Evolutionary conservation across 2,797 vertebrate genomes (phyloP), one percentile per base, ranked within the genome.

Genomic region (Cynopterus sphinx): DNA sequence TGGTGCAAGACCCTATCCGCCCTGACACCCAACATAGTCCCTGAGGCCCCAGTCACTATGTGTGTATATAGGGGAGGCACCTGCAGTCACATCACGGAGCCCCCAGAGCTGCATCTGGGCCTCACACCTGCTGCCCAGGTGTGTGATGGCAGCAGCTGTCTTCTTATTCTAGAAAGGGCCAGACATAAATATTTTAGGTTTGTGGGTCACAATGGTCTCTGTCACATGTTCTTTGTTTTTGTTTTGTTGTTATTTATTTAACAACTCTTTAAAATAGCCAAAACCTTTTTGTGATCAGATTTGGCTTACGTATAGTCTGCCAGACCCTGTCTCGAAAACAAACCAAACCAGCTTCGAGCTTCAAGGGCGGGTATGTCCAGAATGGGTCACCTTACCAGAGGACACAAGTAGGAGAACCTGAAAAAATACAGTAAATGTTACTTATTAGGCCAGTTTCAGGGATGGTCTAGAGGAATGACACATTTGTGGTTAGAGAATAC

Each of bases 31-130:
- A 41, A 17, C 24, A 19, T 8, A 3, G 31, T 10, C 39, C 4
- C 6, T 26, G 55, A 46, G 33, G 39, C 28, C 3, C n/a, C 22
- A 49, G 3, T 19, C 31, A 11, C 36, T 28, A 33, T 4, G 1
- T 2, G 4, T 11, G 10, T 10, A 2, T 1, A 3, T 1, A 1
- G 49, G 15, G 24, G 15, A 3, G 31, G 68, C 24, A 31, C 68
- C 59, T 55, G 36, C 12, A 7, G 31, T 7, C 11, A 6, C n/a
- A 16, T 4, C 28, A 0, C 78, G 9, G 8, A 61, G 57, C n/a
- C 33, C 67, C 83, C 9, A 0, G 55, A 59, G 65, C 63, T 19
- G 21, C 28, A 3, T 53, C 46, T 0, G 11, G 6, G 31, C 12
- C 73, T 65, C 61, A 4, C 9, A 26, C 33, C 33, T 13, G 26